These are phyloP conservation scores for Riparia riparia DNA, from an alignment of 2,113 vertebrate genomes.

Conservation along the genomic window DNA sequence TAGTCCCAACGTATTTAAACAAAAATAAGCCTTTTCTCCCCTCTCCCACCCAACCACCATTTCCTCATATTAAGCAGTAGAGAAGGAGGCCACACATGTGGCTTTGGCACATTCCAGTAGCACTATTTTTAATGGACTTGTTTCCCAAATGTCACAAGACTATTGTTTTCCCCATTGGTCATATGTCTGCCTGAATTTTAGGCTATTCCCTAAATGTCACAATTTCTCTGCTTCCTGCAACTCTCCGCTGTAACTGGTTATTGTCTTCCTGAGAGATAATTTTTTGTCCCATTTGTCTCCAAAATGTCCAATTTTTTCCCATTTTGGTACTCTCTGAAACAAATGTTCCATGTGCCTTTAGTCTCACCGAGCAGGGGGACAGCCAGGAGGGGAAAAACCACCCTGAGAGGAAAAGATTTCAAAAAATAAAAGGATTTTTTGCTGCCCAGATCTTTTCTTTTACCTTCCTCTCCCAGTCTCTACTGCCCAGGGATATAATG, in stretches of 20 bases:
- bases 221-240: neutral
- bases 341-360: neutral
- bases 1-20: neutral
- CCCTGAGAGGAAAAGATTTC: accelerated
- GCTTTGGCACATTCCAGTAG: neutral
- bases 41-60: neutral
- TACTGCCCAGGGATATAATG: neutral
- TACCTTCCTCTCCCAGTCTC: neutral
- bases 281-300: neutral
- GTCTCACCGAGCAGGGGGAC: neutral
- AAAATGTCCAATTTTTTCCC: neutral
- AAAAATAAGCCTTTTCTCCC: neutral
- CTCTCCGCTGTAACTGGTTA: neutral
- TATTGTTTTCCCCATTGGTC: neutral
- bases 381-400: neutral
- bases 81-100: neutral
- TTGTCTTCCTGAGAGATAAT: neutral
- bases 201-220: neutral
- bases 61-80: neutral
- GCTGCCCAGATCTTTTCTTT: neutral
- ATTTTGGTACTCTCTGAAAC: neutral
- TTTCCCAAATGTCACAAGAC: neutral
- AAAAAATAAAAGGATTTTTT: neutral
- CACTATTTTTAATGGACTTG: neutral
- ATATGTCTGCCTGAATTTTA: neutral